Evolutionary conservation across 2,888 invertebrate species (phyloP).

Genomic region (Emmelina monodactyla): DNA sequence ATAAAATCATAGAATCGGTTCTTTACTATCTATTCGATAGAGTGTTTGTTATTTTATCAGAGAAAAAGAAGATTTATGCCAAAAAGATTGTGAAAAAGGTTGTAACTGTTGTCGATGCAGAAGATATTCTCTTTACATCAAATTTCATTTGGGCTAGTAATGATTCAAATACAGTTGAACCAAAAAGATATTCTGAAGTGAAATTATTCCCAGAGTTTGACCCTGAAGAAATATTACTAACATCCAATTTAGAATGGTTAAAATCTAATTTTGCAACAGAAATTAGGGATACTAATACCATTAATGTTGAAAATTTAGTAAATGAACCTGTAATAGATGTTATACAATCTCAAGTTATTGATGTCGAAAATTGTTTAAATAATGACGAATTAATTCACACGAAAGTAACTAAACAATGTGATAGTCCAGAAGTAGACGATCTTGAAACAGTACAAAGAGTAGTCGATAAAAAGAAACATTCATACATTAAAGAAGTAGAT

Average conservation of each 20-base stretch:
- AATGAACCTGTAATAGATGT: too few relatives aligned
- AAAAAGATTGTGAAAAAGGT: slow-evolving; percentile 28
- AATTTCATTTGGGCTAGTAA: slow-evolving; percentile 22
- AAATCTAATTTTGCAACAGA: neutral
- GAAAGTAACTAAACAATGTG: neutral
- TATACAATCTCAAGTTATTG: neutral
- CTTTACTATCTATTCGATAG: slow-evolving; percentile 41
- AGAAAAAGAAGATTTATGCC: slow-evolving; percentile 22
- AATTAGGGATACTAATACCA: neutral
- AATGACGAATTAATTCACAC: neutral
- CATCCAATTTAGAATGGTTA: too few relatives aligned
- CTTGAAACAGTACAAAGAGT: neutral
- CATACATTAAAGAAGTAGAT: neutral
- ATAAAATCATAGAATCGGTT: slow-evolving; percentile 40
- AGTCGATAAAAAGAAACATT: neutral
- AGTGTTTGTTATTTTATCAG: slow-evolving; percentile 26
- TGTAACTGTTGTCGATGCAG: slow-evolving; percentile 41
- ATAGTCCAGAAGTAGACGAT: neutral
- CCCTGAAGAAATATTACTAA: too few relatives aligned
- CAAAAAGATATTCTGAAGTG: too few relatives aligned
- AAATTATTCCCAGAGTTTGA: too few relatives aligned
- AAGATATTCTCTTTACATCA: slow-evolving; percentile 47
- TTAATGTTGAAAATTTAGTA: neutral
- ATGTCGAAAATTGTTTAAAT: slow-evolving; percentile 8
- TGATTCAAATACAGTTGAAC: slow-evolving; percentile 5